phyloP scores from a whole-genome alignment of 2,888 invertebrate genomes.

The Pyrgus malvae region DNA sequence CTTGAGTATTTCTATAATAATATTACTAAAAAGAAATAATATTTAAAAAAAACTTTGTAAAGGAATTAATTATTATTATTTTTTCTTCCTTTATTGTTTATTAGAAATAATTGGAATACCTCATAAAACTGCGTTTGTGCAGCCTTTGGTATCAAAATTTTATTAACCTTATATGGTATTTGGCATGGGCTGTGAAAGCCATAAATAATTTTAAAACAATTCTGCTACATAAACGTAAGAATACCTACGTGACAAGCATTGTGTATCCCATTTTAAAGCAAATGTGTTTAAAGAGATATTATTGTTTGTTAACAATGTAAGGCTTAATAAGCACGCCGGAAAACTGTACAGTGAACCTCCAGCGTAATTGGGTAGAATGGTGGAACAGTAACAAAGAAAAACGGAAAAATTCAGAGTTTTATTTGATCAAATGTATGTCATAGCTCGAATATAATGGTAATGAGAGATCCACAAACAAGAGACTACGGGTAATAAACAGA shows the following conservation, averaged over 20 bases:
- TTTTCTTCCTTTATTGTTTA: too few species aligned
- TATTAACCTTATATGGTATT: too few species aligned
- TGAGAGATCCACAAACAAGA: slow-evolving; percentile 44
- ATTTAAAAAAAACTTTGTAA: too few species aligned
- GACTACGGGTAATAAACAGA: slow-evolving; percentile 66
- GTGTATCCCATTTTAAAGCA: not conserved
- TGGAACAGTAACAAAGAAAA: slow-evolving; percentile 14
- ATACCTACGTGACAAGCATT: not conserved
- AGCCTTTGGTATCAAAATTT: too few species aligned
- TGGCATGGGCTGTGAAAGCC: too few species aligned
- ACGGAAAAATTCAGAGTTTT: slow-evolving; percentile 13
- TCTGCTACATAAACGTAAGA: not conserved
- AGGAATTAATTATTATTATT: too few species aligned
- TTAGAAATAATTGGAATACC: too few species aligned
- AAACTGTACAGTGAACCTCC: not conserved
- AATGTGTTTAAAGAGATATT: not conserved
- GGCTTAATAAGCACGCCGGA: not conserved
- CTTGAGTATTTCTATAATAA: too few species aligned
- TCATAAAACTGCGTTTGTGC: too few species aligned
- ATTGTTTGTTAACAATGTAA: not conserved
- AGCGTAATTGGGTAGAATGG: slow-evolving; percentile 3
- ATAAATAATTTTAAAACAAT: too few species aligned
- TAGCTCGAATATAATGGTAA: slow-evolving; percentile 21
- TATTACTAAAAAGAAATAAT: too few species aligned
- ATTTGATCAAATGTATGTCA: slow-evolving; percentile 9